phyloP scores from a whole-genome alignment of 2,888 invertebrate species.

The Eulithis testata region DNA sequence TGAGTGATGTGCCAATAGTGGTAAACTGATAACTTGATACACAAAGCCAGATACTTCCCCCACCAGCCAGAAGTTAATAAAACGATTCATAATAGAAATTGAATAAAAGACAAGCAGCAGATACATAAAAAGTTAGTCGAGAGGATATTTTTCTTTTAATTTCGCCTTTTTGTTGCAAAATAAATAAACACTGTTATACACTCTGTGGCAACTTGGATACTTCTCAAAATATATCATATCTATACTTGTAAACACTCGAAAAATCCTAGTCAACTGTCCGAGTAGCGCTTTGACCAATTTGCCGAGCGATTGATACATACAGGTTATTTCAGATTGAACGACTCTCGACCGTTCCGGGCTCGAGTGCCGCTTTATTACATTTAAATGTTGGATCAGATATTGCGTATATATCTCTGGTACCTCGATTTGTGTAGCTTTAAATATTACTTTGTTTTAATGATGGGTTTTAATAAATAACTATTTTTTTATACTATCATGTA shows the following conservation, averaged over 20 bases:
- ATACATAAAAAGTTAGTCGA: too few species aligned
- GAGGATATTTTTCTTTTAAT: too few species aligned
- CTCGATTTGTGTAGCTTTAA: background rate
- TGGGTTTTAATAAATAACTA: too few species aligned
- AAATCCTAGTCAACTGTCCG: conserved; percentile 17
- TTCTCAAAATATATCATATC: conserved; percentile 1
- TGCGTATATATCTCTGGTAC: conserved; percentile 1
- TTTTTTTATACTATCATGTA: background rate
- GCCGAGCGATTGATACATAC: conserved; percentile 35
- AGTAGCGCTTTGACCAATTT: conserved; percentile 54
- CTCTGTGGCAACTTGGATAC: background rate
- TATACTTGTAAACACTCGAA: conserved; percentile 24
- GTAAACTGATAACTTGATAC: too few species aligned
- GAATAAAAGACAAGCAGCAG: too few species aligned
- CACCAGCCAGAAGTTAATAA: too few species aligned
- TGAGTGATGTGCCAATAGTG: too few species aligned
- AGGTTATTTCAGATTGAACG: conserved; percentile 54
- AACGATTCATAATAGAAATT: too few species aligned
- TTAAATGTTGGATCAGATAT: conserved; percentile 40
- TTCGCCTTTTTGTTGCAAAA: too few species aligned
- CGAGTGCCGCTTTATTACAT: conserved; percentile 61
- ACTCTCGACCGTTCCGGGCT: conserved; percentile 45
- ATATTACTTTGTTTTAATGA: too few species aligned
- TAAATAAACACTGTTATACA: too few species aligned
- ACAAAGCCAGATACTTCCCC: too few species aligned